A percentile compares a stretch with the other conserved stretches of the same genome.
Conservation (phyloP, 2,113 vertebrate species). For the Melospiza georgiana region DNA sequence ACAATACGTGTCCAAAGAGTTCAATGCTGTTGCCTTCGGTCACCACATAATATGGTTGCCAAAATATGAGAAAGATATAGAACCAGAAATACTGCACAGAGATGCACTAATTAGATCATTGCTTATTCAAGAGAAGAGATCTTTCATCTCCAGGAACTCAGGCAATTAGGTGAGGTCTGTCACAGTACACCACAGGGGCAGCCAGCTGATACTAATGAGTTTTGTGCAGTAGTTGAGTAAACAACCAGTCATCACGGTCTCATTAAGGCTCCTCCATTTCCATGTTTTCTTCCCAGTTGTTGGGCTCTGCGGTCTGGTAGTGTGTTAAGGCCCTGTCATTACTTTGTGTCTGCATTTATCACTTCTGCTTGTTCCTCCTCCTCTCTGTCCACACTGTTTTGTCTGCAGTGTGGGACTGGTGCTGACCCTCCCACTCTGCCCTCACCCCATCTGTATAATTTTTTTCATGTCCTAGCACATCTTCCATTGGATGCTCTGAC, state of each 20-base stretch:
- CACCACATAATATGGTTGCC: conserved; percentile 13
- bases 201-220: conserved; percentile 47
- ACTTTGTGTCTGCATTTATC: neutral
- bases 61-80: conserved; percentile 28
- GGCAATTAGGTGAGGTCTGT: conserved; percentile 47
- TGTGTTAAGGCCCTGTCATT: neutral
- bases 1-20: neutral
- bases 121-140: conserved; percentile 54
- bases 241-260: conserved; percentile 5
- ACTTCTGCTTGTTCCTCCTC: neutral
- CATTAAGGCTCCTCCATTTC: conserved; percentile 41
- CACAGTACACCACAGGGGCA: conserved; percentile 33
- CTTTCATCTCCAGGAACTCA: conserved; percentile 59
- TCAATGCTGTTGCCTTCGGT: conserved; percentile 51
- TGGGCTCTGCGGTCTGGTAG: neutral
- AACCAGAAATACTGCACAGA: conserved; percentile 42
- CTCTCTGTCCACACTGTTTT: neutral
- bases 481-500: neutral
- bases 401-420: neutral
- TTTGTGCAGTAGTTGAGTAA: conserved; percentile 58
- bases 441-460: neutral
- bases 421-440: neutral
- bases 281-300: conserved; percentile 20
- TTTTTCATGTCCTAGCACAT: neutral
- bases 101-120: conserved; percentile 60